Conservation (phyloP, 2,113 vertebrate genomes). For the Lynx canadensis region DNA sequence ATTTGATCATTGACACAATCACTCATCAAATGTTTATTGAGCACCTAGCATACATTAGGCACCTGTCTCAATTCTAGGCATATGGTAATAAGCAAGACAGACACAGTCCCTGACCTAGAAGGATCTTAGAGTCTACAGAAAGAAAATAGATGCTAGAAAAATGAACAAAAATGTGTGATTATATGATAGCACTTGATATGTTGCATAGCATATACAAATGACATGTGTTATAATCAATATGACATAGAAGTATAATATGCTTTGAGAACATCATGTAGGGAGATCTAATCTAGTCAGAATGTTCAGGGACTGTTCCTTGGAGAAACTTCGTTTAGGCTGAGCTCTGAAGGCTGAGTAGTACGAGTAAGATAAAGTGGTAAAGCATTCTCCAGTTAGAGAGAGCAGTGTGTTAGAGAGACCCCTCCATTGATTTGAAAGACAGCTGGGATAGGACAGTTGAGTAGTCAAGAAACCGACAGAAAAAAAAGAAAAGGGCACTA, state of each 20-base stretch:
- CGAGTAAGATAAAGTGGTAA: background rate
- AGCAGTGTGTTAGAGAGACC: background rate
- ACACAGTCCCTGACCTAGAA: background rate
- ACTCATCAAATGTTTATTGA: constrained; percentile 50
- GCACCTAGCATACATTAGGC: background rate
- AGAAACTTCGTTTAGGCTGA: background rate
- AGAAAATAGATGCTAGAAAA: background rate
- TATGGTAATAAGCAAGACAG: constrained; percentile 31
- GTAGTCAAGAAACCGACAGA: background rate
- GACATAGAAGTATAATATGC: background rate
- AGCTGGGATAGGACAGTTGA: background rate
- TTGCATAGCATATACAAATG: background rate
- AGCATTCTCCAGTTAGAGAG: background rate
- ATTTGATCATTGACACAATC: constrained; percentile 25
- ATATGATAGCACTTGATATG: background rate
- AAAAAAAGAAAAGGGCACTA: background rate
- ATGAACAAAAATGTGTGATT: background rate
- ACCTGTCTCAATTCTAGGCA: background rate
- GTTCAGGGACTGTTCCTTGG: background rate
- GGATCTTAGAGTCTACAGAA: background rate
- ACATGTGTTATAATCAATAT: background rate
- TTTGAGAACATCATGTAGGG: background rate
- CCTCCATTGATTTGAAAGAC: background rate
- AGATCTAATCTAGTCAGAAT: background rate
- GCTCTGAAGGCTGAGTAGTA: background rate